phyloP scores from a whole-genome alignment of 2,113 vertebrate genomes.

The Nothocercus nigrocapillus region DNA sequence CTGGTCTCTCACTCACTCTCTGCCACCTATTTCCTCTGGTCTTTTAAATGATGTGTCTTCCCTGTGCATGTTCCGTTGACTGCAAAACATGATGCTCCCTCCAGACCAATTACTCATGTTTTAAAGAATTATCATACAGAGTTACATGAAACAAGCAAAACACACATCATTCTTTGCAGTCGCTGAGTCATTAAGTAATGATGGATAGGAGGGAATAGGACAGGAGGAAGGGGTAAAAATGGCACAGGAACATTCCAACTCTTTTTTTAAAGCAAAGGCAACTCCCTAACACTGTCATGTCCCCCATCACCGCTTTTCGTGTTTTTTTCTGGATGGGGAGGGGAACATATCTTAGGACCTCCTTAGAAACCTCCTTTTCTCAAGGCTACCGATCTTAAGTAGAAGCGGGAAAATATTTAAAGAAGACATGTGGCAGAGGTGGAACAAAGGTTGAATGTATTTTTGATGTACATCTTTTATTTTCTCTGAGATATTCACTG shows the following conservation, averaged over 20 bases:
- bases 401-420: background rate
- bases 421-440: background rate
- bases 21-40: background rate
- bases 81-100: background rate
- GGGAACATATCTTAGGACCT: background rate
- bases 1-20: background rate
- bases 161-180: background rate
- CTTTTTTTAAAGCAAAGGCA: background rate
- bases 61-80: rapidly evolving
- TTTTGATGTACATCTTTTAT: background rate
- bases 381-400: background rate
- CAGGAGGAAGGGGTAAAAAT: background rate
- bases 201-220: background rate
- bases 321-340: background rate
- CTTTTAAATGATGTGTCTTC: background rate
- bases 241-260: background rate
- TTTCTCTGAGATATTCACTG: background rate
- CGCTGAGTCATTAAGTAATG: background rate
- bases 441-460: background rate
- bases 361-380: background rate
- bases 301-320: rapidly evolving
- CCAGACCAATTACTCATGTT: background rate
- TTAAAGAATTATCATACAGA: background rate
- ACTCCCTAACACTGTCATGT: background rate
- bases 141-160: background rate